Base-by-base conservation (phyloP, 2,113 vertebrate species). In the Ctenomys sociabilis region DNA sequence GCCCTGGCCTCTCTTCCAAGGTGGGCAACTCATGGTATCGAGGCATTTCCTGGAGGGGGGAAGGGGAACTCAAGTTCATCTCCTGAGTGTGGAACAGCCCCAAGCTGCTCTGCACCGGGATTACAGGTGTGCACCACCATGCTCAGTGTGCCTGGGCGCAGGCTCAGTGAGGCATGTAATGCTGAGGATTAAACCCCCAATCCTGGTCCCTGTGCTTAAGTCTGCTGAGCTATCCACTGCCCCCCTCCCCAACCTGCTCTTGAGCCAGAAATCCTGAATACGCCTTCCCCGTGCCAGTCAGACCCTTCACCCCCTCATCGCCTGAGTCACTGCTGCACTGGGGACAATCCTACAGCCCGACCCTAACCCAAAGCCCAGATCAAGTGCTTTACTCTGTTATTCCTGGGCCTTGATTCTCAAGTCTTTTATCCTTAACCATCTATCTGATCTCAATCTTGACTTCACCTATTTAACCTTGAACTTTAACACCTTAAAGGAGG, bases 1-100 rank as follows among this genome's bases (percentile, higher is more conserved):
- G 68, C 32, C 97, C 96, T 1, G 97, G 91, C 9, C 95, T 88
- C 64, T 98, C 97, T 85, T 98, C 98, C 91, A 97, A 32, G 2
- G 97, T 98, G 2, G 98, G 98, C 32, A 98, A 80, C 45, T 98
- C 98, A 3, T 98, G 97, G 86, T 98, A 98, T 21, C 97, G 94
- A 7, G 98, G 98, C 84, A 93, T 88, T 32, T 97, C 98, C 98
- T 98, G 94, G 57, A 57, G 35, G 24, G 1, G 17, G 26, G 45
- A 7, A 37, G 6, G 30, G 45, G 78, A 88, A 43, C 10, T 88
- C 59, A 84, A 72, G 13, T 82, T 96, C 77, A 97, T 59, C 30
- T 93, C 80, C 66, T 72, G 22, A 70, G 7, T 49, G 61, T 64
- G 30, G 78, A 8, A 70, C 83, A 63, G 66, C 37, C 37, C 52